Base-by-base conservation (phyloP, 2,888 invertebrate genomes). In the Pilophorus perplexus region DNA sequence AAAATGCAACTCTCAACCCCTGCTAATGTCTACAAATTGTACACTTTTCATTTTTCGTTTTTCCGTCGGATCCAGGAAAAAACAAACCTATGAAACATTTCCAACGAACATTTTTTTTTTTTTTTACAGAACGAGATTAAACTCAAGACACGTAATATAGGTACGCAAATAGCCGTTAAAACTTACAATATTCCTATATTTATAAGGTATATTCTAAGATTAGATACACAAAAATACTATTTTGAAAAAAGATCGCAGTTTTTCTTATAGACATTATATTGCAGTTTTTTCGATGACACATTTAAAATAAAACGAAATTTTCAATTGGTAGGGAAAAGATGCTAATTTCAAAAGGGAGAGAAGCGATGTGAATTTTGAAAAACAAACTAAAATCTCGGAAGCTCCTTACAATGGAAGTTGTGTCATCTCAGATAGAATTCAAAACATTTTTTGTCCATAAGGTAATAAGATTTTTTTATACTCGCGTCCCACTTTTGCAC, bases 171-270 rank as follows among this genome's bases (percentile, higher is more conserved):
- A 42, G 50, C 50, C 50, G 52, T 55, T 44, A 50, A 48, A 60
- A 60, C 60, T 55, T 64, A 67, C 59, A 60, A 65, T 65, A 65
- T 68, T 65, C 59, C 55, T 64, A 64, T 65, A 68, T 65, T 59
- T 67, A 64, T 64, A 46, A 52, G 55, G 55, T 55, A 67, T 64
- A 46, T 65, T 54, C 64, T 57, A 60, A 65, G n/a, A 60, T 66
- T 54, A 66, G 66, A 66, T 68, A 66, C 66, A 68, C 68, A 68
- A 68, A 68, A 66, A 68, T 66, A 68, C 66, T 68, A 68, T 68
- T 66, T 68, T 62, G 55, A 66, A 55, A 67, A 64, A 64, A 64
- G 62, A 62, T 68, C 66, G 66, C 68, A 40, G 48, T 28, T 66
- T 40, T 55, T 55, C 27, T 64, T 55, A 67, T 27, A 57, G 46